Base-by-base conservation (phyloP, 2,888 invertebrate genomes). In the Lepas anatifera region DNA sequence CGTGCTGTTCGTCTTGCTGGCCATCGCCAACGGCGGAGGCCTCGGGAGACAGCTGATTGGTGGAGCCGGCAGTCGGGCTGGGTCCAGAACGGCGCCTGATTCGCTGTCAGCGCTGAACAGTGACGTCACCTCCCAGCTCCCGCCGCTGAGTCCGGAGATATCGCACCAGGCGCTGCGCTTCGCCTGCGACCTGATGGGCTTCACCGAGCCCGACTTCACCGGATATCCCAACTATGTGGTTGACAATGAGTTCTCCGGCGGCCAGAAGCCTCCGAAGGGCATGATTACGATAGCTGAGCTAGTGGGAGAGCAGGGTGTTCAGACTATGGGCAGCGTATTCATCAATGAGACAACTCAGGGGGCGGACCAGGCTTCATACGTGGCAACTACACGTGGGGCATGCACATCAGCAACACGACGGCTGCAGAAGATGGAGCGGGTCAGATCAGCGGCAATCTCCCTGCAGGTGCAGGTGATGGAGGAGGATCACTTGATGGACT, bases 171-270 rank as follows among this genome's bases (percentile, higher is more conserved):
- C 66, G 39, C 66, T 66, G 37, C n/a, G 66, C 22, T 66, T 39
- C 27, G 66, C 66, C 3, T 66, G 66, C 39, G 66, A 66, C 13
- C 39, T 66, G 66, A 66, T 66, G 66, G 66, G 66, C 13, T 66
- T 39, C 66, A 27, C 39, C 10, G 39, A 39, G 39, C 39, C 66
- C 2, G 66, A 37, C 27, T 35, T 25, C 35, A 18, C 25, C 35
- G 58, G 58, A 4, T 8, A 58, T 22, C 7, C 3, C 18, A 58
- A 58, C 22, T 58, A 35, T 22, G 37, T 66, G n/a, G 39, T 25
- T 25, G 66, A 39, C 66, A 39, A 66, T 18, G 18, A 25, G 6
- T 13, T 10, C 66, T 37, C 66, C 3, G 41, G 8, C 50, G 22
- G 7, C 22, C 22, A 27, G 7, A 50, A 27, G 13, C 29, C 29